Conservation (phyloP, 2,113 vertebrate genomes). For the Misgurnus mizolepis region DNA sequence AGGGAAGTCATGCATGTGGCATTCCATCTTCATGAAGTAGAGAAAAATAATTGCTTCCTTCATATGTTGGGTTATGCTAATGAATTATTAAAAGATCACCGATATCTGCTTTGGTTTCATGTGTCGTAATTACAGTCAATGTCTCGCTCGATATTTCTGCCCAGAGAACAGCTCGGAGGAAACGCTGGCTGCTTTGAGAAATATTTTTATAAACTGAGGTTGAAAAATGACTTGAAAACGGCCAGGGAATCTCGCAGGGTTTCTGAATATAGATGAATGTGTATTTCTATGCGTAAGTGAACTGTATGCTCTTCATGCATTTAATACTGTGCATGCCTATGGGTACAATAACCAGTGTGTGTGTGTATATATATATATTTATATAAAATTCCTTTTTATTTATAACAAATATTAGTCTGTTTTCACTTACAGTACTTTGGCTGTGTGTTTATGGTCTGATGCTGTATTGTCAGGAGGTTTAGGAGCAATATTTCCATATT, state of each 20-base stretch:
- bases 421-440: conserved; percentile 39
- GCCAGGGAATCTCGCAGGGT: conserved; percentile 1
- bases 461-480: conserved; percentile 47
- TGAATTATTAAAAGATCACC: conserved; percentile 42
- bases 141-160: conserved; percentile 9
- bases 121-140: conserved; percentile 17
- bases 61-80: conserved; percentile 1
- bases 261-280: conserved; percentile 12
- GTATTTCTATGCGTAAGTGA: neutral
- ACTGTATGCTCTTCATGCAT: neutral
- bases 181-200: conserved; percentile 35
- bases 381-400: neutral
- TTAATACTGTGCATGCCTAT: neutral
- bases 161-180: neutral
- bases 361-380: neutral
- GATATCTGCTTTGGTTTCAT: conserved; percentile 7
- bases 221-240: conserved; percentile 5
- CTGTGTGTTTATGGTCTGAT: conserved; percentile 39
- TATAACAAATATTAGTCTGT: neutral
- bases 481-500: conserved; percentile 34
- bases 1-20: conserved; percentile 14
- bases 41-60: conserved; percentile 26
- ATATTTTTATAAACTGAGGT: neutral
- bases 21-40: conserved; percentile 13
- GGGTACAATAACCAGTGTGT: no score